phyloP scores from a whole-genome alignment of 2,113 vertebrate species.

The Phrynosoma platyrhinos region DNA sequence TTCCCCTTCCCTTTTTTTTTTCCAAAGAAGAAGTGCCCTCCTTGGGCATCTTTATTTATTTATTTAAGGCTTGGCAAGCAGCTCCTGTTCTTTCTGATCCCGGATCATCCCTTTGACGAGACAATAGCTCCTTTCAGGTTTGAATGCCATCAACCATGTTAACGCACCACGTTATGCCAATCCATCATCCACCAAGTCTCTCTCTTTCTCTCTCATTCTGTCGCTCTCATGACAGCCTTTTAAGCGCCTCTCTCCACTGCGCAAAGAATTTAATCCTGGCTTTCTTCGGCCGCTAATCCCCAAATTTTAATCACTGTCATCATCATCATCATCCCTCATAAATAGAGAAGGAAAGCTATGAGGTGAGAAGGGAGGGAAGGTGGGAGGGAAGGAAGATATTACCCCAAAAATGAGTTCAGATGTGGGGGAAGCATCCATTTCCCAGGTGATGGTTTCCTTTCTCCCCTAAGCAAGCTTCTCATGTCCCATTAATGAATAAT shows the following conservation, averaged over 20 bases:
- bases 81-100: not conserved
- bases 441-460: too few species aligned
- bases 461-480: too few species aligned
- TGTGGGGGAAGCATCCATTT: too few species aligned
- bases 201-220: too few species aligned
- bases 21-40: too few species aligned
- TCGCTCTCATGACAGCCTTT: too few species aligned
- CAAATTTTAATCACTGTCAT: not conserved
- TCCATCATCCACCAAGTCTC: not conserved
- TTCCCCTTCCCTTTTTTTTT: too few species aligned
- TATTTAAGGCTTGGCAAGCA: not conserved
- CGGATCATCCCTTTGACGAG: constrained; percentile 9
- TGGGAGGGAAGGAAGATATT: not conserved
- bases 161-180: not conserved
- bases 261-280: not conserved
- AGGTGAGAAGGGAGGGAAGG: too few species aligned
- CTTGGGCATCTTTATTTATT: not conserved
- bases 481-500: too few species aligned
- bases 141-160: fast-evolving
- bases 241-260: fast-evolving
- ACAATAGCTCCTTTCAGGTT: constrained; percentile 11
- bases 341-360: not conserved
- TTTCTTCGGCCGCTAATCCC: not conserved
- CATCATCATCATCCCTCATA: not conserved
- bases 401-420: too few species aligned